Evolutionary conservation across 64 coral and sea anemone genomes (phyloP), one percentile per base, ranked within the genome.

Genomic region (Actinia tenebrosa): DNA sequence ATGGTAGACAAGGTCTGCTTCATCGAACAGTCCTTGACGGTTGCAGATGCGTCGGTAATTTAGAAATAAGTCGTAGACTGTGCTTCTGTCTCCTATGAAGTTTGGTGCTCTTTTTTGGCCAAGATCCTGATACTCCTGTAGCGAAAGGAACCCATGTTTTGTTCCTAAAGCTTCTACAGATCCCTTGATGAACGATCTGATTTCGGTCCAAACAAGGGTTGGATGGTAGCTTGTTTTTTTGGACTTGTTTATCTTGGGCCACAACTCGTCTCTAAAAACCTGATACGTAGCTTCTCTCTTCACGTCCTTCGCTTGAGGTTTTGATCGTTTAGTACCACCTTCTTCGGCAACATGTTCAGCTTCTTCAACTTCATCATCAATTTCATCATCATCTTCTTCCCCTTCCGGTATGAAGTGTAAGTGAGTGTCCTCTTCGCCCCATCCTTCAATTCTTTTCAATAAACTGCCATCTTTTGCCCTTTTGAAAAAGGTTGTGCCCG

Each of bases 151-250:
- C 7, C 96, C 96, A 58, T 54, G 19, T 16, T 98, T 86, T 22
- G 87, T 86, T 64, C 86, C 44, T 19, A 98, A 82, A 16, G 96
- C 90, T 64, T 99, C 97, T 15, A 88, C 87, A 75, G 97, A 99
- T 56, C 97, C 97, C 71, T 99, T 99, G 20, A 99, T 99, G 53
- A 99, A 99, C 3, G 97, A 99, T 58, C 93, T 87, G 80, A 99
- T 99, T 80, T 99, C 97, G 44, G 89, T 99, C 97, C 97, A 99
- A 5, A 99, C 92, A 18, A 99, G 94, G 44, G 93, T 99, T 58
- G 97, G 93, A 53, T 99, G 97, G 54, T 91, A 99, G 26, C 86
- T 69, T 45, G 47, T 83, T 78, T 99, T 89, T 0, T 71, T 50
- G 71, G 79, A 92, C 79, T 95, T 99, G 43, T 64, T 79, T 86